Evolutionary conservation across 2,113 vertebrate genomes (phyloP), one percentile per base, ranked within the genome.

Genomic region (Chaetorhynchus papuensis): DNA sequence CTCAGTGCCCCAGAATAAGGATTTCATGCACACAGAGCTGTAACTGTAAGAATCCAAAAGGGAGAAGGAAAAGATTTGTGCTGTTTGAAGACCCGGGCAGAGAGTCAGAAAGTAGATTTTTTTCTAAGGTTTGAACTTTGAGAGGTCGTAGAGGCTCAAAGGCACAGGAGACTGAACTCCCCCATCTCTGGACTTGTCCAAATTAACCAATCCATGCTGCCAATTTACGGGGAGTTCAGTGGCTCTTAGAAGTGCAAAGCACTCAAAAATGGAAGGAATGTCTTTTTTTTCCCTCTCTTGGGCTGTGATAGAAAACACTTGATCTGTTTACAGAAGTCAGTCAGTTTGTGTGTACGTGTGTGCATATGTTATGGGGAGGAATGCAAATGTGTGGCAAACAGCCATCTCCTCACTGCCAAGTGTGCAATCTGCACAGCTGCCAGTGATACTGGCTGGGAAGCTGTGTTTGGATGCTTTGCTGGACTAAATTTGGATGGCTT

Each of bases 231-330:
- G 17, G 7, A 60, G 12, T 56, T 69, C 68, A 28, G 21, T 50
- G 66, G 56, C 66, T 85, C 53, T 44, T 63, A 47, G 57, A 65
- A 39, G 44, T 50, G 35, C 26, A 28, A 4, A 74, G 33, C 52
- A 23, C 66, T 59, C 59, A 75, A 18, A 91, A 94, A 82, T 71
- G 5, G 78, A 59, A 88, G 53, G 66, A 83, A 86, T 92, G 19
- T 78, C 21, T 11, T 26, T 72, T 31, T 9, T 44, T 45, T 4
- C 3, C 7, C 13, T 24, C 9, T 15, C 28, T 72, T 53, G 52
- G 47, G 20, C 31, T 15, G 23, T 30, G 35, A 10, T 10, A 61
- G 72, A 41, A 42, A 77, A 72, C 47, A 7, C 45, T 64, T 24
- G 15, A 39, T 83, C 26, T 87, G 68, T 57, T 86, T 47, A 9